Evolutionary conservation across 2,888 invertebrate species (phyloP).

Genomic region (Drosophila bunnanda): DNA sequence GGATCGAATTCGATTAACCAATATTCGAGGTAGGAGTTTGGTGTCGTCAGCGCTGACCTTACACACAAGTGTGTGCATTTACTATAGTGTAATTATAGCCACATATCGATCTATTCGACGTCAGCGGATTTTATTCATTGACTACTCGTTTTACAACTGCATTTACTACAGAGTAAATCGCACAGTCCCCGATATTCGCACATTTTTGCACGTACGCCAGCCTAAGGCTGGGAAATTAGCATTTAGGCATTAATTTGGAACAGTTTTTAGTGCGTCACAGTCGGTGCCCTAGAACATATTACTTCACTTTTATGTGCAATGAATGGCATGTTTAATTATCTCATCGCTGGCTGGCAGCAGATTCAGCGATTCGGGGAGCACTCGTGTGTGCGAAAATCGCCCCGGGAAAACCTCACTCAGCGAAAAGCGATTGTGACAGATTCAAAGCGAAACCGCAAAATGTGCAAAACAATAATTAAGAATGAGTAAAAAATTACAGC

Average conservation of each 20-base stretch:
- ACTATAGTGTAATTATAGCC: constrained; percentile 47
- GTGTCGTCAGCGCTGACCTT: constrained; percentile 73
- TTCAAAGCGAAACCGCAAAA: constrained; percentile 34
- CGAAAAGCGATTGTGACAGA: constrained; percentile 45
- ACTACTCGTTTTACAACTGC: constrained; percentile 47
- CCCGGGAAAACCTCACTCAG: constrained; percentile 15
- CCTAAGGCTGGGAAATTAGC: constrained; percentile 24
- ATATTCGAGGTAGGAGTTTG: constrained; percentile 33
- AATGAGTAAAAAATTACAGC: constrained; percentile 57
- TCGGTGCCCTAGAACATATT: constrained; percentile 19
- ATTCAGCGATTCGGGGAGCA: constrained; percentile 4
- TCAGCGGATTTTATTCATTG: constrained; percentile 56
- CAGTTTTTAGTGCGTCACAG: constrained; percentile 24
- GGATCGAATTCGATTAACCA: constrained; percentile 45
- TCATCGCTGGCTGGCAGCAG: neutral
- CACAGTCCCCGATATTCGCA: constrained; percentile 29
- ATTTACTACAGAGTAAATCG: constrained; percentile 38
- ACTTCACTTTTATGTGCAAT: constrained; percentile 27
- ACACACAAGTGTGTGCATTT: constrained; percentile 4
- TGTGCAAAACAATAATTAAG: constrained; percentile 45
- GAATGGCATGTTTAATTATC: constrained; percentile 35
- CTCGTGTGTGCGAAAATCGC: constrained; percentile 25
- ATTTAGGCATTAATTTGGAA: constrained; percentile 36
- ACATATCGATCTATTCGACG: constrained; percentile 33
- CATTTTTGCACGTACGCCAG: constrained; percentile 64